Conservation (phyloP, 2,888 invertebrate species). For the Daptonema setosum region DNA sequence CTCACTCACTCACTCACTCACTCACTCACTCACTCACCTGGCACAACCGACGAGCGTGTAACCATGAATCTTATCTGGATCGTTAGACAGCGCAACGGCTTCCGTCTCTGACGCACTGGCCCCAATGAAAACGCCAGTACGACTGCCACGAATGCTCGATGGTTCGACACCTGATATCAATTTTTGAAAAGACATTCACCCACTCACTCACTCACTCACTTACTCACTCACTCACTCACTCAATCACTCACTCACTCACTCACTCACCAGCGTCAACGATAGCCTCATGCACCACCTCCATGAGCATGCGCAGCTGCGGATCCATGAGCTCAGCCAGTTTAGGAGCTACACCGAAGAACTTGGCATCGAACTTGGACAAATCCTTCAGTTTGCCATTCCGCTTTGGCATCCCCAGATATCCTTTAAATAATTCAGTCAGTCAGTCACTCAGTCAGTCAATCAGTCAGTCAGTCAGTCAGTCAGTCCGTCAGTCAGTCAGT, state of each 20-base stretch:
- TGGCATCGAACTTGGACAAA: constrained; percentile 31
- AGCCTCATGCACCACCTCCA: constrained; percentile 68
- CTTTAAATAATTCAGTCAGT: too few species aligned
- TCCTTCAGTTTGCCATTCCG: constrained; percentile 34
- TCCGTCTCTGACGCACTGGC: constrained; percentile 72
- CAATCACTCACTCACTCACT: too few species aligned
- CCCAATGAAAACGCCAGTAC: constrained; percentile 82
- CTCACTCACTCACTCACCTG: too few species aligned
- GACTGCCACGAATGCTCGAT: constrained; percentile 65
- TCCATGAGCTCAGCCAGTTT: constrained; percentile 45
- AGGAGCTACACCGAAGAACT: constrained; percentile 28
- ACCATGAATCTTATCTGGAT: constrained; percentile 46
- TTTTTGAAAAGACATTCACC: too few species aligned
- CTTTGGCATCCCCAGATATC: constrained; percentile 30
- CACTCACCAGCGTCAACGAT: constrained; percentile 53
- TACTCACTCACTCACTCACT: too few species aligned
- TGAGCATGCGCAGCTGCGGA: constrained; percentile 61
- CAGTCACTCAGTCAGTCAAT: too few species aligned
- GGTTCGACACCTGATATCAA: too few species aligned
- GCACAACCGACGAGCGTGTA: constrained; percentile 80
- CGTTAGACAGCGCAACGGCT: constrained; percentile 59
- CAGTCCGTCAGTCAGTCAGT: too few species aligned
- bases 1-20: too few species aligned
- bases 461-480: too few species aligned
- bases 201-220: too few species aligned